Evolutionary conservation across 2,113 vertebrate genomes (phyloP), one percentile per base, ranked within the genome.

Genomic region (Erythrocercus mccallii): DNA sequence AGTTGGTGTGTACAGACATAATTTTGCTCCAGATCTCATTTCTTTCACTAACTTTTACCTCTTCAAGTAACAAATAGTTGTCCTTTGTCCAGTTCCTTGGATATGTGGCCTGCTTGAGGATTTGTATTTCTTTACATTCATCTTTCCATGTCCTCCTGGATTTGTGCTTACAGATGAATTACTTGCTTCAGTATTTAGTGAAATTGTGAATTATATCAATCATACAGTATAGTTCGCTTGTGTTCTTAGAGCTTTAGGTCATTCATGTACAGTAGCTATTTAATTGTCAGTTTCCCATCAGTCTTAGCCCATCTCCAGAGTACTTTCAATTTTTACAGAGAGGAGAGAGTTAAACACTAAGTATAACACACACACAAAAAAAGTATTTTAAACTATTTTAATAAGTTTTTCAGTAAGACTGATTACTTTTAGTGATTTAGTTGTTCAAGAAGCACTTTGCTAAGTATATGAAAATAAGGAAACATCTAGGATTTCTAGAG

Each of bases 191-290:
- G 47, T 94, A 86, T 64, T 90, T 61, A 37, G 94, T 80, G 81
- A 70, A 95, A 95, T 94, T 88, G 15, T 66, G 81, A 96, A 73
- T 10, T 47, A 2, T 72, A 96, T 94, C 74, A 96, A 81, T 81
- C n/a, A n/a, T n/a, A n/a, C n/a, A n/a, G n/a, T 40, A 66, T 61
- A 45, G 21, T n/a, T 91, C 84, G 50, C 68, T 84, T 88, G 54
- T 82, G 60, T 76, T 19, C 64, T 58, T 94, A 86, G 17, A 92
- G 69, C 79, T 92, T 91, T 71, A 92, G 60, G 60, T 94, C 53
- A 86, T 82, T 91, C 16, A 5, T 68, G 56, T 82, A 57, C 31
- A 72, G n/a, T 10, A 61, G 62, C 25, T 92, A 27, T 95, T 92
- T 92, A 94, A 82, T 72, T 95, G 81, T 85, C 50, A 79, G 20